Percentiles rank a stretch among this genome's conserved stretches.
These are phyloP conservation scores for Corydoras maculifer DNA, from an alignment of 2,113 vertebrate species.

Conservation along the genomic window DNA sequence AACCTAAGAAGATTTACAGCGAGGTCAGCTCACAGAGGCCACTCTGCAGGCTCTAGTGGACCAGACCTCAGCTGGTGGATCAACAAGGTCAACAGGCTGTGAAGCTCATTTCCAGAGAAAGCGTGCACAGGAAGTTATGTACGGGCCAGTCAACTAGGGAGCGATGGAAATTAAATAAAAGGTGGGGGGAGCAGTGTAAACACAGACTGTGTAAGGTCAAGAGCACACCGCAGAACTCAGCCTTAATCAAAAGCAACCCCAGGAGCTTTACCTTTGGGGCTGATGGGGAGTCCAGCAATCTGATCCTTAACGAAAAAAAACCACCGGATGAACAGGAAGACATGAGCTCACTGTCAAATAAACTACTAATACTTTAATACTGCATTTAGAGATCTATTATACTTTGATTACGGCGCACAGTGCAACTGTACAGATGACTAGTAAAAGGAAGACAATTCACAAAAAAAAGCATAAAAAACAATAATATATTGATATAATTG, in stretches of 20 bases:
- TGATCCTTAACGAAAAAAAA: background rate
- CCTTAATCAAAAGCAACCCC: constrained; percentile 32
- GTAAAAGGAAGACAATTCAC: too few relatives aligned
- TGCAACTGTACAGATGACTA: too few relatives aligned
- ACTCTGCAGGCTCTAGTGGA: constrained; percentile 23
- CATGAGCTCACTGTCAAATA: background rate
- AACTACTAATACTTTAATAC: too few relatives aligned
- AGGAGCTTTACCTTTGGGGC: constrained; percentile 13
- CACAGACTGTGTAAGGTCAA: constrained; percentile 25
- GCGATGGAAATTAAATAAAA: constrained; percentile 48
- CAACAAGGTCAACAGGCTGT: constrained; percentile 38
- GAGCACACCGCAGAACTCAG: constrained; percentile 10
- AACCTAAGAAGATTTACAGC: constrained; percentile 33
- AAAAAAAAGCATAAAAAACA: background rate
- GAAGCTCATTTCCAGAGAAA: constrained; percentile 43
- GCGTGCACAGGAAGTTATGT: constrained; percentile 23
- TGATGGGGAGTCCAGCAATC: background rate
- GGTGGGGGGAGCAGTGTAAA: constrained; percentile 30
- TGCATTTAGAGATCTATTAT: too few relatives aligned
- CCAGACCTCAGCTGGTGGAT: constrained; percentile 30
- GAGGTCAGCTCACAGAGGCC: constrained; percentile 18
- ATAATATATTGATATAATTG: too few relatives aligned
- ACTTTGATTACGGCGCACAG: too few relatives aligned
- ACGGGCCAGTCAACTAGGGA: constrained; percentile 19
- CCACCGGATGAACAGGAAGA: constrained; percentile 11